Conservation (phyloP, 1,140 invertebrate genomes). For the Tribolium madens region DNA sequence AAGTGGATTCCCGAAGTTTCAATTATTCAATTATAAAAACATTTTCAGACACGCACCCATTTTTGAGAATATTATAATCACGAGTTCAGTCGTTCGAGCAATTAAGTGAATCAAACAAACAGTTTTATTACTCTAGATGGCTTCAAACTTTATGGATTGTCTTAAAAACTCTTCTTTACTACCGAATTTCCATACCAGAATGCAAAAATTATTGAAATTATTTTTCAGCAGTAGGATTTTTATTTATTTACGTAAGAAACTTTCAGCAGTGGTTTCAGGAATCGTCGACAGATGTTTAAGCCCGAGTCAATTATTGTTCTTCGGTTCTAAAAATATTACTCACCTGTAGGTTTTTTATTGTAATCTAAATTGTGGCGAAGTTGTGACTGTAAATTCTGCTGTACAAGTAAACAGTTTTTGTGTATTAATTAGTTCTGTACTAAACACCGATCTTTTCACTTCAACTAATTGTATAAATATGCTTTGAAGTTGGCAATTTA, state of each 20-base stretch:
- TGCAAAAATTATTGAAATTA: not conserved
- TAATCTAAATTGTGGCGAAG: not conserved
- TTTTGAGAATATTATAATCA: not conserved
- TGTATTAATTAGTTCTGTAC: not conserved
- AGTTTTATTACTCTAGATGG: too few relatives aligned
- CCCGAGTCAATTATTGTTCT: not conserved
- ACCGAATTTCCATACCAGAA: too few relatives aligned
- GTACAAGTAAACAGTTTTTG: conserved; percentile 5
- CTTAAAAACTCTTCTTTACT: too few relatives aligned
- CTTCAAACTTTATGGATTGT: too few relatives aligned
- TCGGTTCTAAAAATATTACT: conserved; percentile 8
- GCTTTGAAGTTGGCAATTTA: conserved; percentile 11
- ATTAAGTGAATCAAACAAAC: not conserved
- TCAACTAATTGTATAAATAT: conserved; percentile 22
- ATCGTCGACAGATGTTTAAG: not conserved
- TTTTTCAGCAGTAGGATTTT: not conserved
- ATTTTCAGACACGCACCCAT: not conserved
- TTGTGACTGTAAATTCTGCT: conserved; percentile 3
- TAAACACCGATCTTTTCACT: not conserved
- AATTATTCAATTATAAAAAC: not conserved
- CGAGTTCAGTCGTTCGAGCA: not conserved
- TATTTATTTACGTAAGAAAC: too few relatives aligned
- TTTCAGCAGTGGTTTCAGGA: too few relatives aligned
- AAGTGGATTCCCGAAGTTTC: not conserved
- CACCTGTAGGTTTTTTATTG: not conserved